Percentiles rank a stretch among this genome's conserved stretches.
These are phyloP conservation scores for Autographa pulchrina DNA, from an alignment of 2,888 invertebrate genomes.

Conservation along the genomic window DNA sequence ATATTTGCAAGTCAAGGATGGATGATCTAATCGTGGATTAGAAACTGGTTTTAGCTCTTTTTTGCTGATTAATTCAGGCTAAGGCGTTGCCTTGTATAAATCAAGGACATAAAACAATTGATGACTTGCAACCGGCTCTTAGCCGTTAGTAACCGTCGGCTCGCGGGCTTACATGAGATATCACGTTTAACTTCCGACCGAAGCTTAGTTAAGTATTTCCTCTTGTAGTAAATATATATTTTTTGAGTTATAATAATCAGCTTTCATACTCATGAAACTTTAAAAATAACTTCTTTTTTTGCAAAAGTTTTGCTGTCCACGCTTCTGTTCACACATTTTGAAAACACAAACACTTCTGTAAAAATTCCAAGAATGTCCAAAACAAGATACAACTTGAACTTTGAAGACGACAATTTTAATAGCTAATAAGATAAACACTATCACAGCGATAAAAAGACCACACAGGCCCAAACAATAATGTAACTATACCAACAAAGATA, in stretches of 20 bases:
- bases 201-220: neutral
- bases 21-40: constrained; percentile 16
- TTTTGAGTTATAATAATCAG: too few relatives aligned
- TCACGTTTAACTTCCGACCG: neutral
- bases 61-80: constrained; percentile 39
- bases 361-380: neutral
- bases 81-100: constrained; percentile 31
- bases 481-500: constrained; percentile 12
- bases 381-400: neutral
- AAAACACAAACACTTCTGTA: too few relatives aligned
- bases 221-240: neutral
- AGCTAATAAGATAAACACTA: neutral
- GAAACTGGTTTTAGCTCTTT: constrained; percentile 42
- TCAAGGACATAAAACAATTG: constrained; percentile 9
- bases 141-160: neutral
- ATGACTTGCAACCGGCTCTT: neutral
- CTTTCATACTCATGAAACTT: too few relatives aligned
- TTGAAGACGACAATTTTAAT: neutral
- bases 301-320: too few relatives aligned
- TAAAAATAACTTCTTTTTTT: too few relatives aligned
- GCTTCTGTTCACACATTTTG: too few relatives aligned
- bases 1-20: constrained; percentile 29
- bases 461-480: constrained; percentile 25
- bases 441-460: constrained; percentile 26
- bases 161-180: neutral